Base-by-base conservation (phyloP, 2,113 vertebrate species). In the Rhineura floridana region DNA sequence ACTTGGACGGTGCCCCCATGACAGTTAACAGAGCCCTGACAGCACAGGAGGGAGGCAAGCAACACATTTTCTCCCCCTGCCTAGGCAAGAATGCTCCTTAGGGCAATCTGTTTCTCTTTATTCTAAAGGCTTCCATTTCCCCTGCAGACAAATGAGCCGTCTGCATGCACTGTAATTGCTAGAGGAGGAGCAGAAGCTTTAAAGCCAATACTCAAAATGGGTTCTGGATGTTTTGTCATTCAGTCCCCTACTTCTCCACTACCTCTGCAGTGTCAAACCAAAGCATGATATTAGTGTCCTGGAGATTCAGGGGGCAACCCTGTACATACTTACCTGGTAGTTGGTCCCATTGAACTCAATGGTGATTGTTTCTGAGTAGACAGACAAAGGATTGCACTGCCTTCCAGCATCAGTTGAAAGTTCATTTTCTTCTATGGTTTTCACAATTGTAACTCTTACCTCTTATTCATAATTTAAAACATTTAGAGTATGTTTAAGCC, bases 1-100 rank as follows among this genome's bases (percentile, higher is more conserved):
- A 52, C 90, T 39, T 94, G 90, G 93, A 93, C 92, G 87, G 87
- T 91, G 96, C 94, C 96, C 93, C 94, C 55, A 55, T 91, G 97
- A 95, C 96, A 93, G 87, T 44, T 88, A 93, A 92, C 7, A 87
- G 79, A 93, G 50, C 87, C 91, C 73, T 85, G 87, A 95, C 93
- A 95, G 92, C 82, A 13, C 33, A 4, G 85, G 82, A 72, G 30
- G 0, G 3, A 28, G 4, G 30, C 92, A 59, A 77, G 55, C 88
- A 65, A 85, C 70, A 0, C 62, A 4, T 86, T 90, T 46, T 6
- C 87, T 91, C 72, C 86, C 91, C 73, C 67, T 69, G 80, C 81
- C 78, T 12, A 30, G 65, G 3, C 83, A 9, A 8, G 7, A 30
- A 65, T 12, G 42, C 91, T 30, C 91, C 15, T 62, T 3, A 0